These are phyloP conservation scores for Gymnoscopelus braueri DNA, from an alignment of 2,797 vertebrate genomes.

Conservation along the genomic window DNA sequence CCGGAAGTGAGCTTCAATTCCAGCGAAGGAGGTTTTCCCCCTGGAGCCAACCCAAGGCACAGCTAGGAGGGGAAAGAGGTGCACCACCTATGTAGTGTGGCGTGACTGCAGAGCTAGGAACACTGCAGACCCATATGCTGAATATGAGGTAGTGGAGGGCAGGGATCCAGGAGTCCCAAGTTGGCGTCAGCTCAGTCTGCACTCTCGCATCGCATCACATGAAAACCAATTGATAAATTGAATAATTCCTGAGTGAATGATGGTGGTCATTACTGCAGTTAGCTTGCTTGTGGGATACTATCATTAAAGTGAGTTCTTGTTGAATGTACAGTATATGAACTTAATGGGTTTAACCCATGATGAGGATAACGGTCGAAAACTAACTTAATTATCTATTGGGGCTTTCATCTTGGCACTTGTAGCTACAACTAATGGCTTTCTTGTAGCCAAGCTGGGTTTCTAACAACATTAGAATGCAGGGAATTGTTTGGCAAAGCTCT, in stretches of 20 bases:
- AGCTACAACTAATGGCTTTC: conserved; percentile 51
- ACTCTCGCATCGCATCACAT: too few species aligned
- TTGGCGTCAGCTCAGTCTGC: too few species aligned
- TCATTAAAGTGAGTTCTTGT: conserved; percentile 32
- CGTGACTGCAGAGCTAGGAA: too few species aligned
- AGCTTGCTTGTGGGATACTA: conserved; percentile 26
- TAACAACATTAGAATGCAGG: conserved; percentile 18
- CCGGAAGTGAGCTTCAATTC: too few species aligned
- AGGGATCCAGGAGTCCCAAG: too few species aligned
- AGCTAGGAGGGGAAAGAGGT: too few species aligned
- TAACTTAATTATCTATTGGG: conserved; percentile 59
- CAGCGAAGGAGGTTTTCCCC: too few species aligned
- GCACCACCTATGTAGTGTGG: too few species aligned
- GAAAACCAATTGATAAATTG: too few species aligned
- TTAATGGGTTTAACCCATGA: conserved; percentile 48
- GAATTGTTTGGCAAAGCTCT: not conserved
- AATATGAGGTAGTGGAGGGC: too few species aligned
- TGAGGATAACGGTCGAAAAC: conserved; percentile 45
- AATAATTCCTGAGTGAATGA: conserved; percentile 1
- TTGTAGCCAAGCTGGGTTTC: conserved; percentile 31
- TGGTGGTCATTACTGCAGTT: conserved; percentile 5
- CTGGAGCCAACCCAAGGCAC: too few species aligned
- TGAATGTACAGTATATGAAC: conserved; percentile 46
- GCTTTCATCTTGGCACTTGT: conserved; percentile 47
- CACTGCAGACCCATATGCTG: too few species aligned